Base-by-base conservation (phyloP, 2,888 invertebrate species). In the Drosophila gaucha region DNA sequence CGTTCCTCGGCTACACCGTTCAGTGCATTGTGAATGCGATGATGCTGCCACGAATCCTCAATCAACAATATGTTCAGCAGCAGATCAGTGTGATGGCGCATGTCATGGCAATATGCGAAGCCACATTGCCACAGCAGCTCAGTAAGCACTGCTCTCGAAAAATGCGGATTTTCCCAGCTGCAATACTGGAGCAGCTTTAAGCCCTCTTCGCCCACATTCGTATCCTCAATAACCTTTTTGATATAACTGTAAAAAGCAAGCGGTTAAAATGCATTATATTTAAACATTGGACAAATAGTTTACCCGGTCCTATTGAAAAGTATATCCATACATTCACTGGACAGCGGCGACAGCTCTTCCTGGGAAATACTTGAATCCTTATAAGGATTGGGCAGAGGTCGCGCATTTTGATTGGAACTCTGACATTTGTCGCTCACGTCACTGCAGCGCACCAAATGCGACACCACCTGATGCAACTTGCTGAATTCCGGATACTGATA, bases 41-140 rank as follows among this genome's bases (percentile, higher is more conserved):
- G 97, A 78, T 96, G 95, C 91, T 98, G 98, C 98, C 98, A 99
- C 22, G 97, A 97, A 92, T 99, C 99, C 89, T 98, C 98, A 90
- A 99, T 94, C 43, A 97, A 93, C 78, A 99, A 92, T 92, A 98
- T 95, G 67, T 96, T 96, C 36, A 97, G 93, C 59, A 99, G 93
- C 59, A 98, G 94, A 90, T 99, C 98, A 38, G 98, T 95, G 91
- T 98, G 97, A 75, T 98, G 97, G 44, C 97, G 94, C 90, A 99
- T 93, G 91, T 99, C 99, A 90, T 98, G 97, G 78, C 98, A 97
- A 92, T 97, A 98, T 2, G 98, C 97, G 80, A 94, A 95, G 4
- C 95, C 94, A 75, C 96, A 95, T 91, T 98, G 97, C 97, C 98
- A 98, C 59, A 99, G 93, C 39, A 99, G 92, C 92, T 99, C 98